Conservation (phyloP, 2,113 vertebrate genomes). For the Pleuronectes platessa region DNA sequence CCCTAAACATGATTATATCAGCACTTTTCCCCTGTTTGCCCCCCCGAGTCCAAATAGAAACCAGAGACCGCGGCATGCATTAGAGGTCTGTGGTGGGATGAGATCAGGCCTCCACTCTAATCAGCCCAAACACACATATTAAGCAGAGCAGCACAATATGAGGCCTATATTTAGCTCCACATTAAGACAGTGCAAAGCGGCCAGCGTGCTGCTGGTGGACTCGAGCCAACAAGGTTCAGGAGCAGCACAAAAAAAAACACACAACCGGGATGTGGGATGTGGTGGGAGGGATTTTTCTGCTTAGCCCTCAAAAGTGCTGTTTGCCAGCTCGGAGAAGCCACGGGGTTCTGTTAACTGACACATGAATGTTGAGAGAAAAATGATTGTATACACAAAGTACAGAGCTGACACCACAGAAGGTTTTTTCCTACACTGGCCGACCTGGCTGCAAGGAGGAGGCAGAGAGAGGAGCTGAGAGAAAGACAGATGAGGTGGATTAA, state of each 20-base stretch:
- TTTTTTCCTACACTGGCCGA: conserved; percentile 32
- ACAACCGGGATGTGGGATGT: conserved; percentile 42
- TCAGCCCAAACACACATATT: conserved; percentile 71
- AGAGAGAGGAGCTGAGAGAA: background rate
- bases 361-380: conserved; percentile 4
- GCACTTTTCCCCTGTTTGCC: conserved; percentile 66
- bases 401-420: conserved; percentile 1
- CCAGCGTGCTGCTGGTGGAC: conserved; percentile 57
- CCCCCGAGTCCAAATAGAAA: conserved; percentile 57
- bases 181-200: conserved; percentile 61
- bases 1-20: conserved; percentile 67
- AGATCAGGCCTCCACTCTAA: conserved; percentile 68
- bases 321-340: conserved; percentile 17
- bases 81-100: conserved; percentile 70
- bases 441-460: background rate
- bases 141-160: conserved; percentile 62
- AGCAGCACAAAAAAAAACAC: conserved; percentile 25
- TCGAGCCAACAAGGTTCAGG: conserved; percentile 54
- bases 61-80: conserved; percentile 59
- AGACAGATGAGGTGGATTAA: conserved; percentile 17
- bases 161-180: conserved; percentile 76
- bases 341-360: background rate
- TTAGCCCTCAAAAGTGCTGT: conserved; percentile 46
- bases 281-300: conserved; percentile 60
- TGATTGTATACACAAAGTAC: conserved; percentile 8